Evolutionary conservation across 2,113 vertebrate genomes (phyloP), one percentile per base, ranked within the genome.

Genomic region (Urocynchramus pylzowi): DNA sequence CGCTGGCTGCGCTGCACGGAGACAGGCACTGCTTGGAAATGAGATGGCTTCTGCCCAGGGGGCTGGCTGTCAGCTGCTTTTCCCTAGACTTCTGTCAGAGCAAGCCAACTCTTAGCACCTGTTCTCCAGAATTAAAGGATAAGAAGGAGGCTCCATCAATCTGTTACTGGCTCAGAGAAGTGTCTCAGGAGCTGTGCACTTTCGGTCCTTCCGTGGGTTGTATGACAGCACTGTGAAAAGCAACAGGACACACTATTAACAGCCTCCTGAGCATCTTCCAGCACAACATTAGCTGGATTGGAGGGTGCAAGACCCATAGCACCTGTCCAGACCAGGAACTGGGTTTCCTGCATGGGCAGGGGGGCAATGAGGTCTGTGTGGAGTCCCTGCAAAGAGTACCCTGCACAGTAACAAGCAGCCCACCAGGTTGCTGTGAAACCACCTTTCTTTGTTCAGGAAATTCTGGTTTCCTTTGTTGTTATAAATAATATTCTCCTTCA

Each of bases 161-260:
- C 39, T 0, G 0, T 64, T 64, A 8, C 27, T 53, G 7, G 31
- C 33, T 59, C 24, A 10, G 41, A 37, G 22, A 45, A 16, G 9
- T 7, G 20, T 50, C 28, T 59, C 39, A 60, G 28, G 21, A 65
- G 12, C 12, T n/a, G 39, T 2, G 8, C 4, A 7, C 17, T 26
- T 56, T 39, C 1, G 0, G 13, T 56, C 12, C 11, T 37, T 2
- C 17, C 44, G 8, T 0, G 2, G n/a, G 24, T 37, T 0, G 0
- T 42, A 69, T 0, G 0, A 30, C 39, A 91, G 27, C 13, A 11
- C 27, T 0, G 1, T 16, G 20, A 44, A 82, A 75, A 90, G n/a
- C 54, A 45, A 1, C 7, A 21, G 1, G 2, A 33, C 27, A n/a
- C 35, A 18, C 15, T 17, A 47, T 37, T 49, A 47, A 59, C 33